Conservation (phyloP, 53 echinoderm and acorn worm species). For the Paracentrotus lividus region DNA sequence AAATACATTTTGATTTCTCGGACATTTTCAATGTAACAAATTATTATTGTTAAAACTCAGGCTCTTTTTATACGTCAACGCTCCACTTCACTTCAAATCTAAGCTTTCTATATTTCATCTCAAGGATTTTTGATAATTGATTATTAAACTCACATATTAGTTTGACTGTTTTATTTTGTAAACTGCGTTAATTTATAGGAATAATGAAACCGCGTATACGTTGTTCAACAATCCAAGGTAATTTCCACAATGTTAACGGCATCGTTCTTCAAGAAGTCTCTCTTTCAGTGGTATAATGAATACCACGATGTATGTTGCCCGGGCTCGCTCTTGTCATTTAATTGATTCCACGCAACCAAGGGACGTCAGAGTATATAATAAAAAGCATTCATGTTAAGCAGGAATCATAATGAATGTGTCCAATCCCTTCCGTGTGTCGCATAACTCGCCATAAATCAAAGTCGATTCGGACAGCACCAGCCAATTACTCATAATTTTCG, state of each 20-base stretch:
- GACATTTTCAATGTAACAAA: too few relatives aligned
- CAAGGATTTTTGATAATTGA: too few relatives aligned
- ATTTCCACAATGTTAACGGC: neutral
- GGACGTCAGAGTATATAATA: neutral
- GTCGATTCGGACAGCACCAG: neutral
- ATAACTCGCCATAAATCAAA: conserved; percentile 22
- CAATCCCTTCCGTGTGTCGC: neutral
- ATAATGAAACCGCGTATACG: too few relatives aligned
- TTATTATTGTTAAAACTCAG: too few relatives aligned
- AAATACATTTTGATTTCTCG: too few relatives aligned
- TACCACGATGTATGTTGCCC: neutral
- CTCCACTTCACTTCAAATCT: too few relatives aligned
- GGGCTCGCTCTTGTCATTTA: conserved; percentile 13
- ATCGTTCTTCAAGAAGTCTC: neutral
- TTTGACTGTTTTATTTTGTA: too few relatives aligned
- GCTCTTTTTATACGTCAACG: too few relatives aligned
- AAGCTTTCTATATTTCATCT: too few relatives aligned
- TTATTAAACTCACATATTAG: too few relatives aligned
- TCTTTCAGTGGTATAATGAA: neutral
- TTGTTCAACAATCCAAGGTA: neutral
- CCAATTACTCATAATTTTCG: conserved; percentile 3
- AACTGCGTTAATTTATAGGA: too few relatives aligned
- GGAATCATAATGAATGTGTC: conserved; percentile 23
- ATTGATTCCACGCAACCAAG: conserved; percentile 8
- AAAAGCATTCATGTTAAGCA: conserved; percentile 42